Evolutionary conservation across 2,113 vertebrate genomes (phyloP).

Genomic region (Lophius piscatorius): DNA sequence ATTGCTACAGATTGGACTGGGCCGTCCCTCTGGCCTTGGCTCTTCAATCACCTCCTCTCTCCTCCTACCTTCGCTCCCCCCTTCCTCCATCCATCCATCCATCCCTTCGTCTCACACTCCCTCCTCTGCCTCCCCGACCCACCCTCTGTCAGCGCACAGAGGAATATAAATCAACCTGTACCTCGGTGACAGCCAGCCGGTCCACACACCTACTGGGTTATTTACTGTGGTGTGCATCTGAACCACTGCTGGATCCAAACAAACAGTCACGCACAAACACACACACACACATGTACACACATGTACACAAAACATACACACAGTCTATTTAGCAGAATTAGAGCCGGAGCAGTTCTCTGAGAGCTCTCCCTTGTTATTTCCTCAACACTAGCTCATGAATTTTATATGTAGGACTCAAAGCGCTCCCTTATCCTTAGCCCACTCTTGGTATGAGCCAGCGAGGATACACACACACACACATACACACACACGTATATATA

Average conservation of each 20-base stretch:
- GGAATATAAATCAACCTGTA: constrained; percentile 49
- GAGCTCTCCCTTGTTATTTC: constrained; percentile 58
- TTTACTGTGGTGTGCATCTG: constrained; percentile 44
- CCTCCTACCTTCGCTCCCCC: constrained; percentile 28
- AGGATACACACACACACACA: constrained; percentile 2
- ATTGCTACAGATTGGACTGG: constrained; percentile 41
- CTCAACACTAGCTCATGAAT: constrained; percentile 50
- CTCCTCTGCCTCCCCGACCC: neutral
- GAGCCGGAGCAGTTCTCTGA: constrained; percentile 28
- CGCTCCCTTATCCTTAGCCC: constrained; percentile 9
- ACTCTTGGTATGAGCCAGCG: constrained; percentile 33
- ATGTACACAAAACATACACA: neutral
- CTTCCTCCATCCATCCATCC: constrained; percentile 30
- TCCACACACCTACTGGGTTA: constrained; percentile 45
- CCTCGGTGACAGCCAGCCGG: constrained; percentile 38
- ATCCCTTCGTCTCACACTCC: constrained; percentile 37
- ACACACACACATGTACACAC: constrained; percentile 19
- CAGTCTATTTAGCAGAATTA: constrained; percentile 40
- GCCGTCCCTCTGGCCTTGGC: constrained; percentile 44
- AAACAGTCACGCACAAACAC: constrained; percentile 20
- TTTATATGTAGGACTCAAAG: constrained; percentile 54
- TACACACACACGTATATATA: constrained; percentile 1
- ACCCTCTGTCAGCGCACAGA: constrained; percentile 33
- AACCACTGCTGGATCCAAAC: constrained; percentile 29
- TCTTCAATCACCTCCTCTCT: constrained; percentile 50